phyloP scores from a whole-genome alignment of 1,140 invertebrate species.

The Dysdera silvatica region DNA sequence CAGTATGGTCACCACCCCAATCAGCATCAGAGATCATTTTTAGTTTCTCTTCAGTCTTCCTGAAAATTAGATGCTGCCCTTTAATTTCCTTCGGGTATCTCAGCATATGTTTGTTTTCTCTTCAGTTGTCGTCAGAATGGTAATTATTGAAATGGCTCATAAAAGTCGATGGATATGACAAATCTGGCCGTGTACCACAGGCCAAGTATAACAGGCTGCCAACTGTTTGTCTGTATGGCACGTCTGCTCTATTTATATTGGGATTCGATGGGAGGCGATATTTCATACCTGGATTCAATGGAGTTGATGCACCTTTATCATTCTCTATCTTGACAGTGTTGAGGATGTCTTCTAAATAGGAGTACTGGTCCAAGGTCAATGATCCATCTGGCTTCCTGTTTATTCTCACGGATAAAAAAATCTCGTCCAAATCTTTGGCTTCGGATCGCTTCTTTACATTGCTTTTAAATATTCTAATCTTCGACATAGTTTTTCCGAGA shows the following conservation, averaged over 20 bases:
- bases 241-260: constrained; percentile 2
- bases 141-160: constrained; percentile 46
- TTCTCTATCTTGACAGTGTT: constrained; percentile 37
- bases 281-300: constrained; percentile 35
- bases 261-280: background rate
- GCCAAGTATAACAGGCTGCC: constrained; percentile 43
- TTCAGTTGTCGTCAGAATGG: constrained; percentile 7
- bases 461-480: constrained; percentile 28
- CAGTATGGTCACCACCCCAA: constrained; percentile 8
- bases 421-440: constrained; percentile 8
- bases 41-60: background rate
- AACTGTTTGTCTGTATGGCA: constrained; percentile 33
- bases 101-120: background rate
- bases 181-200: constrained; percentile 45
- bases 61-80: background rate
- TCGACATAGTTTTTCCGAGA: constrained; percentile 4
- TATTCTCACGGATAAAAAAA: background rate
- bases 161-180: constrained; percentile 43
- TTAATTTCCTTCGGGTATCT: background rate
- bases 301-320: constrained; percentile 34
- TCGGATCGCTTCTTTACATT: constrained; percentile 20
- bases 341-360: constrained; percentile 22
- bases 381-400: background rate
- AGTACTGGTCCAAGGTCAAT: constrained; percentile 7
- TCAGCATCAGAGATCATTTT: background rate